These are phyloP conservation scores for Platynereis dumerilii DNA, from an alignment of 2,888 invertebrate genomes.

Conservation along the genomic window DNA sequence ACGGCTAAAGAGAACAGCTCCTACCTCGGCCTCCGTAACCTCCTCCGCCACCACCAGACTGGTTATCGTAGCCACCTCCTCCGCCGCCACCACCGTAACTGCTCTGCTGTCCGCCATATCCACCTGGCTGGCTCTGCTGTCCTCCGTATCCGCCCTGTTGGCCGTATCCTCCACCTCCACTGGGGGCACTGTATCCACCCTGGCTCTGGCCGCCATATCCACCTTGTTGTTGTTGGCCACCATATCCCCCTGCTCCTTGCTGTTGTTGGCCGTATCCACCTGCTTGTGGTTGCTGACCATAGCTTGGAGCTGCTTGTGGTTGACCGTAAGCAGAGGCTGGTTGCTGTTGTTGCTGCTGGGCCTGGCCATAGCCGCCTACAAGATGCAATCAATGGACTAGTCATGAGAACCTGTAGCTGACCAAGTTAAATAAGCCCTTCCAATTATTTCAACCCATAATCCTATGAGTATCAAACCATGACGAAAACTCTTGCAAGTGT, in stretches of 20 bases:
- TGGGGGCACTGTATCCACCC: slow-evolving; percentile 13
- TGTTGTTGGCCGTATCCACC: background rate
- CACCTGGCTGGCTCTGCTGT: slow-evolving; percentile 10
- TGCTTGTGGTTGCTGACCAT: slow-evolving; percentile 11
- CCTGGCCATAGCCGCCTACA: no score
- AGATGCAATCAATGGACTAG: no score
- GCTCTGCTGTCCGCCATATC: slow-evolving; percentile 18
- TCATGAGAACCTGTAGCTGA: no score
- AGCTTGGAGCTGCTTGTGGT: slow-evolving; percentile 14
- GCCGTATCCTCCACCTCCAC: slow-evolving; percentile 19
- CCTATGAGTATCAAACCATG: no score
- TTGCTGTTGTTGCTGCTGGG: no score
- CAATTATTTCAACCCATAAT: no score
- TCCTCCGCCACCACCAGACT: slow-evolving; percentile 30
- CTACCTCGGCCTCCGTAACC: slow-evolving; percentile 28
- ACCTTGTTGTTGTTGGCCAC: slow-evolving; percentile 15
- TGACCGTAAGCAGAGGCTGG: no score
- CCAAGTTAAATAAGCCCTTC: no score
- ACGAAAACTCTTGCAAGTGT: no score
- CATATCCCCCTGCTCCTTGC: slow-evolving; percentile 10
- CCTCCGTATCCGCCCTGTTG: slow-evolving; percentile 17
- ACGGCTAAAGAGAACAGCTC: slow-evolving; percentile 5
- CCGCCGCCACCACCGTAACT: slow-evolving; percentile 35
- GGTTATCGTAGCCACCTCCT: slow-evolving; percentile 15
- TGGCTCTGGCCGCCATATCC: slow-evolving; percentile 13